These are phyloP conservation scores for Melanostoma mellinum DNA, from an alignment of 2,888 invertebrate genomes.

Conservation along the genomic window DNA sequence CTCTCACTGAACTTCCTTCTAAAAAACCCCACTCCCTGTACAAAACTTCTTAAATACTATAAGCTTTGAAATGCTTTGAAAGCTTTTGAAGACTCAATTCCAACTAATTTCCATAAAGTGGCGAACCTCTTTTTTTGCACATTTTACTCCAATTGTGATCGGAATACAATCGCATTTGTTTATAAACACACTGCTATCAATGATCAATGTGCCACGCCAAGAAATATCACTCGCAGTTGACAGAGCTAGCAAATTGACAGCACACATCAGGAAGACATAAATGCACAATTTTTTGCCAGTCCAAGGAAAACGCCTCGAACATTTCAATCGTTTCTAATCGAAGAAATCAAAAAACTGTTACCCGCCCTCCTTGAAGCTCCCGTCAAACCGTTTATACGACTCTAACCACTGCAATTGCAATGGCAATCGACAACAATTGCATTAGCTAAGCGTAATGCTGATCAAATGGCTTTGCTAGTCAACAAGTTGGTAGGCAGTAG, in stretches of 20 bases:
- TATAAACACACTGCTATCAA: not conserved
- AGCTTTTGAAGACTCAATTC: too few relatives aligned
- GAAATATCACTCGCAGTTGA: conserved; percentile 57
- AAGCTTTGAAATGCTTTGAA: too few relatives aligned
- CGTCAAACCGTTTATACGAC: not conserved
- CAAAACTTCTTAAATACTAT: too few relatives aligned
- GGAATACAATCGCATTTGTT: too few relatives aligned
- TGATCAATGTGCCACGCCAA: conserved; percentile 68
- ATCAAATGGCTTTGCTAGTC: conserved; percentile 14
- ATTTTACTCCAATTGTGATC: too few relatives aligned
- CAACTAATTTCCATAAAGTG: too few relatives aligned
- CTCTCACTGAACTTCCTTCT: too few relatives aligned
- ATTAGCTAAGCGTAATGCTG: conserved; percentile 47
- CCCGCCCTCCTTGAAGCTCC: not conserved
- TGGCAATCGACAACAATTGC: conserved; percentile 38
- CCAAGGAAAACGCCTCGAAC: conserved; percentile 63
- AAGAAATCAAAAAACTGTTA: conserved; percentile 28
- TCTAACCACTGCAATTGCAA: conserved; percentile 35
- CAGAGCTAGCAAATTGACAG: conserved; percentile 53
- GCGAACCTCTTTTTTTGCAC: too few relatives aligned
- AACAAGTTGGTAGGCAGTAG: conserved; percentile 25
- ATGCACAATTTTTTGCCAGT: conserved; percentile 35
- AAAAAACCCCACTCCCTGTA: too few relatives aligned
- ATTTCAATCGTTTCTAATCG: conserved; percentile 59
- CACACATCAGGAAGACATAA: conserved; percentile 62